A percentile compares a stretch with the other conserved stretches of the same genome.
These are phyloP conservation scores for Melipona beecheii DNA, from an alignment of 2,888 invertebrate species.

Conservation along the genomic window DNA sequence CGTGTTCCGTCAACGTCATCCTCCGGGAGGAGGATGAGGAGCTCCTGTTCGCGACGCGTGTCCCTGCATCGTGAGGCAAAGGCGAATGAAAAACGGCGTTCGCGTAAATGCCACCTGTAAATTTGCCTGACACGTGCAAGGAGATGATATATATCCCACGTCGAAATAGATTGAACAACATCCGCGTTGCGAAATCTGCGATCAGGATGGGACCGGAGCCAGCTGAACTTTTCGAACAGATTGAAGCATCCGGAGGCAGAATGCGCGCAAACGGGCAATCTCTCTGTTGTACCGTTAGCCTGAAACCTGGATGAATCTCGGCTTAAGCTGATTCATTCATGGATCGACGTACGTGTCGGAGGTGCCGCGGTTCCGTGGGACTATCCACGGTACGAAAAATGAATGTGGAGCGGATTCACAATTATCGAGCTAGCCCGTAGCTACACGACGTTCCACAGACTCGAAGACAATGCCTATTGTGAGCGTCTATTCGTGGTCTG, in stretches of 20 bases:
- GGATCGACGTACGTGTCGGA: background rate
- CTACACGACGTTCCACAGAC: constrained; percentile 9
- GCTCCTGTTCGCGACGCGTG: background rate
- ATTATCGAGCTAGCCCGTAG: constrained; percentile 51
- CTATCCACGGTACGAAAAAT: constrained; percentile 27
- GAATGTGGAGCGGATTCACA: constrained; percentile 57
- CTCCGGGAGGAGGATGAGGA: background rate
- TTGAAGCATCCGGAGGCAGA: too few species aligned
- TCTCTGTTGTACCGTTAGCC: constrained; percentile 17
- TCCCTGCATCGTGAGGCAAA: too few species aligned
- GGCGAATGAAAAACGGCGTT: background rate
- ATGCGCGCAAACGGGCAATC: background rate
- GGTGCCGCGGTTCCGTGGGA: constrained; percentile 23
- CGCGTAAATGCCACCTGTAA: background rate
- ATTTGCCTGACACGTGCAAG: background rate
- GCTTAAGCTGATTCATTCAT: constrained; percentile 1
- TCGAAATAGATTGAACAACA: background rate
- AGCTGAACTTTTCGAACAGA: background rate
- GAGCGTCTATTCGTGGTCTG: constrained; percentile 55
- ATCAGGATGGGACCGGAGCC: too few species aligned
- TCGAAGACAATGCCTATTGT: constrained; percentile 68
- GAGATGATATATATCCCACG: background rate
- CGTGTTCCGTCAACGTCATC: constrained; percentile 14
- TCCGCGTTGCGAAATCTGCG: background rate
- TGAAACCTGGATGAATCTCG: constrained; percentile 11